Base-by-base conservation (phyloP, 2,888 invertebrate genomes). In the Cancer borealis region DNA sequence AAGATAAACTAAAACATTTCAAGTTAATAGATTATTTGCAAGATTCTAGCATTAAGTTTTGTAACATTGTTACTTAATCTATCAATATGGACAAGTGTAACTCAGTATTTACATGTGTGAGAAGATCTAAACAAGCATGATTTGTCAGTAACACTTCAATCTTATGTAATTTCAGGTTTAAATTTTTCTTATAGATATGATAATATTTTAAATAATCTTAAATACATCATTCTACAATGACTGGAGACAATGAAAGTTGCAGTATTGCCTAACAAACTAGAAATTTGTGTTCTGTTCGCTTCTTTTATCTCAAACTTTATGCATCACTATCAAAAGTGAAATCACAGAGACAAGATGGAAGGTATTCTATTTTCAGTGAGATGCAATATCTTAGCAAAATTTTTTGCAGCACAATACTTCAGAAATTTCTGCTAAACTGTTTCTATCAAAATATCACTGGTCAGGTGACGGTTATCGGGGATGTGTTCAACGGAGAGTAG, bases 401-500 rank as follows among this genome's bases (percentile, higher is more conserved):
- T 26, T 21, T 73, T 26, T 26, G n/a, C 73, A 73, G 73, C 73
- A 26, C 26, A 10, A 79, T 60, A 91, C 14, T 30, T 66, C 17
- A 66, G 10, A 91, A n/a, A 39, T 66, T 89, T 54, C 47, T 66
- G 89, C 88, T 95, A 95, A 49, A 90, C 90, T 39, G 94, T 88
- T 45, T 94, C 94, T 45, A 95, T 92, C 91, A 95, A 91, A 92
- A 95, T 95, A 95, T 95, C 95, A 94, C 94, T 95, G 94, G 95
- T 92, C 94, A 95, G 95, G 93, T 95, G 95, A 54, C 94, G 93
- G 47, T 95, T 93, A 95, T 96, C 96, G 92, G 96, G 96, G 93
- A 96, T 96, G 95, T 96, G 96, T 96, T 96, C 96, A 93, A 96
- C 97, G 97, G 98, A 98, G 96, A 98, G 97, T 96, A 98, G 97